Conservation (phyloP, 1,140 invertebrate genomes). For the Ridgeia piscesae region DNA sequence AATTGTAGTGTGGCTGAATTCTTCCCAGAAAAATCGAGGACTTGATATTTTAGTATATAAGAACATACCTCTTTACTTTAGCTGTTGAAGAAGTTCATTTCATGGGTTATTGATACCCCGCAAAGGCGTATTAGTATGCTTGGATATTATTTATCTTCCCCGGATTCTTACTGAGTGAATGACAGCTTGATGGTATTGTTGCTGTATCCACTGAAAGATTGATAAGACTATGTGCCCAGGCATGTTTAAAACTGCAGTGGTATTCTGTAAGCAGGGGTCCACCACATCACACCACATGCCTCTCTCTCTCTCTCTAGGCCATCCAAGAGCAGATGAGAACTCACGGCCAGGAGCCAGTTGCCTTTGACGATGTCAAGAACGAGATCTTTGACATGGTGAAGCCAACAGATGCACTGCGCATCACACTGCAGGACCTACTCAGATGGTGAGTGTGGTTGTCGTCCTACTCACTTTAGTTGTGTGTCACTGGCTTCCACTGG, state of each 20-base stretch:
- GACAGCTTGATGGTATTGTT: too few relatives aligned
- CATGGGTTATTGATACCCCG: too few relatives aligned
- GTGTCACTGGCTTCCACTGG: neutral
- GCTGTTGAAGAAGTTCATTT: too few relatives aligned
- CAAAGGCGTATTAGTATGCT: too few relatives aligned
- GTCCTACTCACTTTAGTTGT: neutral
- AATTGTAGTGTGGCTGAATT: too few relatives aligned
- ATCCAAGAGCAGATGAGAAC: constrained; percentile 86
- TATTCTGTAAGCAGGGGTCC: neutral
- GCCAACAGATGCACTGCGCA: constrained; percentile 78
- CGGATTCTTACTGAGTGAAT: too few relatives aligned
- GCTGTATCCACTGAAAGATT: too few relatives aligned
- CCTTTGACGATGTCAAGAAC: constrained; percentile 93
- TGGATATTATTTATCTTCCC: too few relatives aligned
- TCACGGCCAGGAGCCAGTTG: constrained; percentile 81
- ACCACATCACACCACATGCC: neutral
- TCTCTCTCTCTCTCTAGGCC: constrained; percentile 61
- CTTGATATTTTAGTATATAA: too few relatives aligned
- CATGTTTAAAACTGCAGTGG: neutral
- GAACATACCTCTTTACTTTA: too few relatives aligned
- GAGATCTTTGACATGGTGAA: constrained; percentile 98
- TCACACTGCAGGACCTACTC: constrained; percentile 84
- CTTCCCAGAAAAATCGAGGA: too few relatives aligned
- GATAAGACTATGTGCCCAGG: neutral
- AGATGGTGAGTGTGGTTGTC: constrained; percentile 54